Evolutionary conservation across 37 sponge, comb jelly and placozoan species (phyloP).

Genomic region (Crambe crambe): DNA sequence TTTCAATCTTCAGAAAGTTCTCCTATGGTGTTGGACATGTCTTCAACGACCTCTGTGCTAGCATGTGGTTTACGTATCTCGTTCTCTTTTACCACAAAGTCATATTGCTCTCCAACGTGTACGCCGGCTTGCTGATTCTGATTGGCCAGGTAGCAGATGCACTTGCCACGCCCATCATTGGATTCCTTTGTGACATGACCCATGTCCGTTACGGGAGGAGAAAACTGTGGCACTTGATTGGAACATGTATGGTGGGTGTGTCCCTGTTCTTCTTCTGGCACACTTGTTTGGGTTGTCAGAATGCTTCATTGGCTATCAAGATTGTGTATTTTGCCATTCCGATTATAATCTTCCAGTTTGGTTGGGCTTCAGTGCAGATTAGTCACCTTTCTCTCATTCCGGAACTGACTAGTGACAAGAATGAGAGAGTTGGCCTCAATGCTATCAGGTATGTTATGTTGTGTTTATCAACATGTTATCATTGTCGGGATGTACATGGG

Average conservation of each 20-base stretch:
- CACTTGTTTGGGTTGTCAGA: constrained; percentile 69
- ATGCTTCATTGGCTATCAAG: constrained; percentile 12
- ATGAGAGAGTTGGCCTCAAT: constrained; percentile 91
- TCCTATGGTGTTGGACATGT: constrained; percentile 95
- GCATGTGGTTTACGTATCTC: constrained; percentile 97
- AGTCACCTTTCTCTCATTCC: constrained; percentile 96
- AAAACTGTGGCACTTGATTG: constrained; percentile 93
- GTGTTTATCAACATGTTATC: constrained; percentile 11
- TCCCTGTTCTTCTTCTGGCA: constrained; percentile 92
- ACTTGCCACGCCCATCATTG: constrained; percentile 85
- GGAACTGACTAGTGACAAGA: constrained; percentile 73
- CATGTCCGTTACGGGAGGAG: constrained; percentile 76
- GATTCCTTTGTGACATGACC: constrained; percentile 84
- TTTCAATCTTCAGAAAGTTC: constrained; percentile 27
- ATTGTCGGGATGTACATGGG: too few relatives aligned
- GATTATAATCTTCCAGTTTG: constrained; percentile 93
- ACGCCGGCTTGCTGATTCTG: constrained; percentile 86
- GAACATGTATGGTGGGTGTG: constrained; percentile 75
- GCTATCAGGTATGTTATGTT: constrained; percentile 72
- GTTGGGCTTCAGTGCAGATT: constrained; percentile 97
- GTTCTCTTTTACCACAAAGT: constrained; percentile 88
- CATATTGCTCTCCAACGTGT: constrained; percentile 49
- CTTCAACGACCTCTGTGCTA: constrained; percentile 93
- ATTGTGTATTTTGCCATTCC: constrained; percentile 76
- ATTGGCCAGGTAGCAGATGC: constrained; percentile 96